Evolutionary conservation across 1,140 invertebrate genomes (phyloP).

Genomic region (Phymorhynchus buccinoides): DNA sequence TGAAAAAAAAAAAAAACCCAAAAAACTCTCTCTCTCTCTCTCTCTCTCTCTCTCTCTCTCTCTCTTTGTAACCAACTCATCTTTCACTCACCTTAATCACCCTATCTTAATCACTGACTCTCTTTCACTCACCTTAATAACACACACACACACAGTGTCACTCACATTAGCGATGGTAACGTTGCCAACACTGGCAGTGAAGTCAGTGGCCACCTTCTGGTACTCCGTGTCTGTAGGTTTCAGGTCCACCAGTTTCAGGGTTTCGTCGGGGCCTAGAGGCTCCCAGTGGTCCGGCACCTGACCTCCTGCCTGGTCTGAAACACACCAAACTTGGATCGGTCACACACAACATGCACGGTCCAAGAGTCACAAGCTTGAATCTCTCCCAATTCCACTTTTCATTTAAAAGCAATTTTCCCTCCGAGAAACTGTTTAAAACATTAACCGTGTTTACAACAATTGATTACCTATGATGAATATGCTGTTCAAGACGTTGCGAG

Average conservation of each 20-base stretch:
- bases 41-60: neutral
- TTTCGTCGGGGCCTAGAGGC: neutral
- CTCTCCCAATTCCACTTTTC: too few species aligned
- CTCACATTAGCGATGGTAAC: neutral
- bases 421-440: too few species aligned
- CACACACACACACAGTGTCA: neutral
- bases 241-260: neutral
- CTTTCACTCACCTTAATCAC: neutral
- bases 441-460: too few species aligned
- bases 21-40: neutral
- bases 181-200: neutral
- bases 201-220: neutral
- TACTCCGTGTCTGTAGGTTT: slow-evolving; percentile 1
- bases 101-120: neutral
- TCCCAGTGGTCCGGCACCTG: slow-evolving; percentile 18
- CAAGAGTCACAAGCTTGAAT: too few species aligned
- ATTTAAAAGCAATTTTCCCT: too few species aligned
- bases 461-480: too few species aligned
- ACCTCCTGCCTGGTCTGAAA: neutral
- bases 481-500: too few species aligned
- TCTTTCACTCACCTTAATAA: neutral
- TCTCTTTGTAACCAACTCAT: too few species aligned
- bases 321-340: too few species aligned
- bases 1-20: too few species aligned
- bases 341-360: too few species aligned